Base-by-base conservation (phyloP, 2,113 vertebrate genomes). In the Myotis yumanensis region DNA sequence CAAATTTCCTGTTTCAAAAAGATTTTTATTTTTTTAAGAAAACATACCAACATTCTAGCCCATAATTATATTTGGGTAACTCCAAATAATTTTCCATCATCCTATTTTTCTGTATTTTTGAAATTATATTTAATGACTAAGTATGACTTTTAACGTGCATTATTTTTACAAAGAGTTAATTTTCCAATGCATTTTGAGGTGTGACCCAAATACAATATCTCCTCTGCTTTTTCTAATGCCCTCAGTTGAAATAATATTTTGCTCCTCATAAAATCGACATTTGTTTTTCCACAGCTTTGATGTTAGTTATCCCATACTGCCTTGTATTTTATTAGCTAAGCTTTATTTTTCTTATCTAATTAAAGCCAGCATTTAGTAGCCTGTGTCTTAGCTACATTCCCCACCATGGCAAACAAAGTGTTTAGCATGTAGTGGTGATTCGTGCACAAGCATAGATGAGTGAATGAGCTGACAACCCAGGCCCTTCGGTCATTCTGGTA, bases 161-260 rank as follows among this genome's bases (percentile, higher is more conserved):
- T 64, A 6, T 35, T 90, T 93, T 66, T 40, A 25, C 20, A 71
- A 22, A 69, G 11, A 17, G 9, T 79, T 82, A 52, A 37, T 35
- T 77, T 89, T 62, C 52, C 0, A 69, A 51, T 35, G 2, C 32
- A 66, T 43, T 95, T 91, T 22, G 37, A 92, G 16, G 6, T 32
- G 11, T 72, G 28, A 71, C 3, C 30, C 68, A 75, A 68, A 71
- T 54, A 1, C 6, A 3, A 43, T 16, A 89, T 80, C 25, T 30
- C 3, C 7, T 64, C 7, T 64, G 5, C 1, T 59, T 86, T 90
- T 80, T 28, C 25, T 20, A 75, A 43, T 84, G 1, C 25, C 37
- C 18, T 76, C 12, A 76, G 8, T 25, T 72, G 28, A 93, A 92
- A 71, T 96, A 18, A 23, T 48, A 22, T 86, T 95, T 93, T 71